Base-by-base conservation (phyloP, 92 coral and sea anemone species). In the Isaurus tuberculatus region DNA sequence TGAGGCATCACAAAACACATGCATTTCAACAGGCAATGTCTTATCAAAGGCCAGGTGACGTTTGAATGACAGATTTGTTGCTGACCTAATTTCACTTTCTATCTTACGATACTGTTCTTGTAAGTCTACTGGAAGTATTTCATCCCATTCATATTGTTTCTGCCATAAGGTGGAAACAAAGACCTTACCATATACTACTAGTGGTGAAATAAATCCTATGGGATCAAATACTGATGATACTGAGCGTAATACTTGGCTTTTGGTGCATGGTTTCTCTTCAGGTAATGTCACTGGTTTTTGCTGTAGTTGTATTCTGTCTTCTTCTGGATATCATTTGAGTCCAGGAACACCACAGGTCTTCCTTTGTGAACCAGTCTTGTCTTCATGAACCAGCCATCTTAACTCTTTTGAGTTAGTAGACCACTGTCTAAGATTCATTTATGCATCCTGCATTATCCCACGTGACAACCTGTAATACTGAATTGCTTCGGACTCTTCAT, bases 1-100 rank as follows among this genome's bases (percentile, higher is more conserved):
- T 48, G 75, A 82, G 16, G 90, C 83, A 82, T 82, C 90, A 82
- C 90, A 87, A 71, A 87, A 87, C 36, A 87, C 88, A 71, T 86
- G 72, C 87, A 81, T 86, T 86, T 81, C 75, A 31, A 71, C 53
- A 11, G 87, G 79, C 63, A 71, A 27, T 33, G 87, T 65, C 37
- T 88, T 83, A 42, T 83, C 88, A 87, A 83, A 83, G 57, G 42
- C 79, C 72, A 79, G 65, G 51, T 80, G 75, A 79, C 66, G 74
- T 53, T 73, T 5, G 13, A 49, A 65, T 33, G 73, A 13, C 16
- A 86, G 70, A 23, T 8, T 27, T 65, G 85, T 51, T 11, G 80
- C 85, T 53, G 63, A 17, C 65, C 70, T 49, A 36, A 86, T 40
- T 70, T 86, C 89, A 2, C 13, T 70, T 61, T 68, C 72, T 6